A percentile compares a stretch with the other conserved stretches of the same genome.
Evolutionary conservation across 2,797 vertebrate genomes (phyloP).

Genomic region (Melanogrammus aeglefinus): DNA sequence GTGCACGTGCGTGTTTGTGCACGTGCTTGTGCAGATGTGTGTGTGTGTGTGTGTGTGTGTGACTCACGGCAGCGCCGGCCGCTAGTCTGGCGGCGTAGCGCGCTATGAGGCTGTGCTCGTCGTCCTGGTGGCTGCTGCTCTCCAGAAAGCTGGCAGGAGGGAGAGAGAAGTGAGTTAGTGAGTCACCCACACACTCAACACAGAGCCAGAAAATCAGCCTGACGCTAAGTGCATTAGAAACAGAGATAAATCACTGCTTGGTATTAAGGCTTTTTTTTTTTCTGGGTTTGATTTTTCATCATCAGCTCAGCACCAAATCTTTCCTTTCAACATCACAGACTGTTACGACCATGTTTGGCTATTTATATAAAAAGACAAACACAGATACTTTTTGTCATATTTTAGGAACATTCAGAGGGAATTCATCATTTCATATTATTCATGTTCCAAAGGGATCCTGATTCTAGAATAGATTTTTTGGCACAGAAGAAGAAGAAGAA

Average conservation of each 20-base stretch:
- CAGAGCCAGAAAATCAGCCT: background rate
- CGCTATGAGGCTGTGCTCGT: conserved; percentile 96
- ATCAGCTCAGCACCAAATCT: background rate
- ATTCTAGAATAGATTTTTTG: background rate
- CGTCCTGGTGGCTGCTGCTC: conserved; percentile 89
- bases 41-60: conserved; percentile 17
- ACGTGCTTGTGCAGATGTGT: background rate
- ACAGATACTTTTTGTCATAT: background rate
- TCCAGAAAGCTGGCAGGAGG: conserved; percentile 82
- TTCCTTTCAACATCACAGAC: background rate
- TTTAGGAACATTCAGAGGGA: background rate
- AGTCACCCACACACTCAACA: conserved; percentile 1
- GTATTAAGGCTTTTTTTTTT: background rate
- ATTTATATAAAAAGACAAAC: background rate
- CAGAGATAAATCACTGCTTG: background rate
- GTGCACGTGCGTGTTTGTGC: background rate
- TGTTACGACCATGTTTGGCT: background rate
- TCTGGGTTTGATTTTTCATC: background rate
- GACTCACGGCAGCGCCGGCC: conserved; percentile 91
- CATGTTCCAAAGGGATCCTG: background rate
- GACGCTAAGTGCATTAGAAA: background rate
- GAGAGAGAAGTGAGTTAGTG: conserved; percentile 8
- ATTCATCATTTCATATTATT: background rate
- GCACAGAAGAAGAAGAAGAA: background rate
- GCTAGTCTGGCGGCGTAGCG: conserved; percentile 97